phyloP scores from a whole-genome alignment of 2,113 vertebrate genomes.

The Haemorhous mexicanus region DNA sequence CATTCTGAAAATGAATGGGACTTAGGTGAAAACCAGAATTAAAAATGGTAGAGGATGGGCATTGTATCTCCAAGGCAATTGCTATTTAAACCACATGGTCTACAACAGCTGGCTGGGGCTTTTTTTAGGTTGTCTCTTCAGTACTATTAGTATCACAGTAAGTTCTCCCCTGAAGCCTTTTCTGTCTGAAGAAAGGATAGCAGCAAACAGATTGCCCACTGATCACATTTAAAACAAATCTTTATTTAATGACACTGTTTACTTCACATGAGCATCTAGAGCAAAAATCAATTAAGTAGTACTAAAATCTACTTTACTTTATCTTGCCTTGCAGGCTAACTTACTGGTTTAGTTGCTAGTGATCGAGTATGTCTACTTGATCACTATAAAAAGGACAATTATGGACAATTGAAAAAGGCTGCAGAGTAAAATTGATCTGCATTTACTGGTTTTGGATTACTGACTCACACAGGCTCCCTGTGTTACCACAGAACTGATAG shows the following conservation, averaged over 20 bases:
- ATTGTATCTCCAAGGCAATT: not conserved
- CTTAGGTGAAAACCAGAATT: not conserved
- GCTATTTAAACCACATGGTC: not conserved
- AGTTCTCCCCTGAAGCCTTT: conserved; percentile 23
- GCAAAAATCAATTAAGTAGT: conserved; percentile 33
- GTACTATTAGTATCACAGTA: not conserved
- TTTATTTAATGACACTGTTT: conserved; percentile 49
- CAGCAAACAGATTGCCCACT: not conserved
- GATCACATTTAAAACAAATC: not conserved
- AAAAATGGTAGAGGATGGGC: not conserved
- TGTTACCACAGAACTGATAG: not conserved
- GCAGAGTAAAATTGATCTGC: not conserved
- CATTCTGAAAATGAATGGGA: not conserved
- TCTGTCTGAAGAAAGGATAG: not conserved
- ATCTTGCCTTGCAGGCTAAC: not conserved
- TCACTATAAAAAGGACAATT: not conserved
- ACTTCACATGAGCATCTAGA: conserved; percentile 17
- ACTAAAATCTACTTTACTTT: conserved; percentile 1
- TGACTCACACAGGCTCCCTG: not conserved
- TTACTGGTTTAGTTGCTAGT: not conserved
- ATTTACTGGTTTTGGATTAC: not conserved
- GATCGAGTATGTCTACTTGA: not conserved
- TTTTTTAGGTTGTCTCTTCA: not conserved
- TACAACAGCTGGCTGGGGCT: not conserved
- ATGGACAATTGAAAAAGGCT: not conserved